A percentile compares a stretch with the other conserved stretches of the same genome.
Evolutionary conservation across 2,888 invertebrate genomes (phyloP).

Genomic region (Drosophila pegasa): DNA sequence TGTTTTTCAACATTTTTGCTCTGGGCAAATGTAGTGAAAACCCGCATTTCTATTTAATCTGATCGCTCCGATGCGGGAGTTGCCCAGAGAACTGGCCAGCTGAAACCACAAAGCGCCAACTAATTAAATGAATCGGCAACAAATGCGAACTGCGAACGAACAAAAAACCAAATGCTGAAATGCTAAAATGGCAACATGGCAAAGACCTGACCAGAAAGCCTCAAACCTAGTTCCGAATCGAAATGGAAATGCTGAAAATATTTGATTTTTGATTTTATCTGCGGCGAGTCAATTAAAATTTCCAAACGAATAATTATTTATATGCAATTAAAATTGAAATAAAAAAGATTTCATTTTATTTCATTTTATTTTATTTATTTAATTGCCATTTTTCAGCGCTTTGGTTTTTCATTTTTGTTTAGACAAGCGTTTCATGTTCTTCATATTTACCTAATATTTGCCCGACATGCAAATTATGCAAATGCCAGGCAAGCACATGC

Average conservation of each 20-base stretch:
- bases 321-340: conserved; percentile 53
- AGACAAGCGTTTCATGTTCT: conserved; percentile 22
- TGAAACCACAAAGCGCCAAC: conserved; percentile 70
- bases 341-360: conserved; percentile 27
- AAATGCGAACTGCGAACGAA: conserved; percentile 43
- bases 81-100: conserved; percentile 13
- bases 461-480: conserved; percentile 67
- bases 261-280: conserved; percentile 35
- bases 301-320: conserved; percentile 52
- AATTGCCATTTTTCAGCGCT: conserved; percentile 21
- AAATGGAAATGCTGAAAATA: conserved; percentile 21
- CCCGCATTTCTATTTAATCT: conserved; percentile 65
- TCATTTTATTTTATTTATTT: not conserved
- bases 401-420: conserved; percentile 20
- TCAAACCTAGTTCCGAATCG: conserved; percentile 17
- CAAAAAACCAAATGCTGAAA: conserved; percentile 5
- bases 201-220: conserved; percentile 8
- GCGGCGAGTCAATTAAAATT: conserved; percentile 64
- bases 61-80: conserved; percentile 44
- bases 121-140: conserved; percentile 76
- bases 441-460: conserved; percentile 40
- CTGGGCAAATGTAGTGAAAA: conserved; percentile 36
- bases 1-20: conserved; percentile 48
- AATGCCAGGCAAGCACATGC: conserved; percentile 55
- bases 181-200: not conserved